Base-by-base conservation (phyloP, 2,113 vertebrate species). In the Lonchura striata region DNA sequence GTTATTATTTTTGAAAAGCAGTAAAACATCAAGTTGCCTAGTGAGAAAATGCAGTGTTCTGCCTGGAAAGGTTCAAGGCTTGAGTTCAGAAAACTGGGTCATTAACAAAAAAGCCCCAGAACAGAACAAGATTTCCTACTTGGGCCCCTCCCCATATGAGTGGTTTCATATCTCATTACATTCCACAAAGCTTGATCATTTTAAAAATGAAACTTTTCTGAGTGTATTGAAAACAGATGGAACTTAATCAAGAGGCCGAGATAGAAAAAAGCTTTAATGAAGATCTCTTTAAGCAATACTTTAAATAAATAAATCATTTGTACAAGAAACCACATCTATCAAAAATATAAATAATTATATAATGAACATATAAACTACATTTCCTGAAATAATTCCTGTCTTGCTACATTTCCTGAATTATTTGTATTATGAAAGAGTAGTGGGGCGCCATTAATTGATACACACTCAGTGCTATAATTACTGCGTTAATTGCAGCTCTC, bases 381-480 rank as follows among this genome's bases (percentile, higher is more conserved):
- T 97, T 97, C 88, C 96, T 95, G 95, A 84, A 92, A 88, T 94
- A 83, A 95, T 97, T 95, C 88, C 60, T 88, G 82, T 84, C 85
- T 93, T 56, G 52, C 56, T 64, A 35, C 86, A 93, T 94, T 95
- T 95, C 95, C 94, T 94, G 92, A 88, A 81, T 83, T 95, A 88
- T 76, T 83, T 86, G 80, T 94, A 90, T 96, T 95, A 92, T 71
- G 95, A 88, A 92, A 92, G 83, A 93, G 64, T 81, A 52, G 75
- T 28, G 79, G 54, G 72, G 69, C 3, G 0, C 76, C 95, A 84
- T 92, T 93, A 93, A 92, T 94, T 78, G 88, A 61, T 72, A 83
- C 72, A 41, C 42, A 42, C 57, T 78, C 68, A 37, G 82, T 79
- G 85, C 93, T 93, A 17, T 63, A 95, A 69, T 88, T 80, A 86